Evolutionary conservation across 2,888 invertebrate species (phyloP).

Genomic region (Agrochola lychnidis): DNA sequence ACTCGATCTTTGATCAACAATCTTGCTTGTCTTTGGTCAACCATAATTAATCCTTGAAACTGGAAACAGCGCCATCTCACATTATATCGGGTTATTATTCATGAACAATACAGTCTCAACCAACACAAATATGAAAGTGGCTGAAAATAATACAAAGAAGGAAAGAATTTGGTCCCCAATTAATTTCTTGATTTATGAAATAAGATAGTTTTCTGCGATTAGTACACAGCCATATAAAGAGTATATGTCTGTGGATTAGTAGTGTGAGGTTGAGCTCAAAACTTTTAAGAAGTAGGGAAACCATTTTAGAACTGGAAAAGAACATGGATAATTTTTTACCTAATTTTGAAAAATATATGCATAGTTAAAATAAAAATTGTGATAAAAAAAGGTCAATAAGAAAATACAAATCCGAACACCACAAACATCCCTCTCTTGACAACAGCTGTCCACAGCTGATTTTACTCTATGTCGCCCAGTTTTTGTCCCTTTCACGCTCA

Average conservation of each 20-base stretch:
- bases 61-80: constrained; percentile 23
- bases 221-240: too few species aligned
- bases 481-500: constrained; percentile 67
- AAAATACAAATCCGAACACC: constrained; percentile 2
- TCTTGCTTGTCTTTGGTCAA: constrained; percentile 26
- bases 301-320: background rate
- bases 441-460: constrained; percentile 87
- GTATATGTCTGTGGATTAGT: too few species aligned
- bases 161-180: background rate
- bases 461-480: constrained; percentile 70
- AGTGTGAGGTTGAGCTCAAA: background rate
- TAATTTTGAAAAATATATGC: background rate
- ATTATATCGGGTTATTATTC: background rate
- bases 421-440: constrained; percentile 11
- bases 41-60: background rate
- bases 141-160: too few species aligned
- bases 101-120: too few species aligned
- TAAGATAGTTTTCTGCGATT: background rate
- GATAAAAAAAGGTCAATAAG: background rate
- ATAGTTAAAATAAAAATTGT: background rate
- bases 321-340: background rate
- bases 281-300: background rate
- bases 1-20: too few species aligned
- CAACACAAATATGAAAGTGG: too few species aligned
- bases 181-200: background rate